Percentiles rank a stretch among this genome's conserved stretches.
Evolutionary conservation across 2,888 invertebrate species (phyloP).

Genomic region (Rotaria socialis): DNA sequence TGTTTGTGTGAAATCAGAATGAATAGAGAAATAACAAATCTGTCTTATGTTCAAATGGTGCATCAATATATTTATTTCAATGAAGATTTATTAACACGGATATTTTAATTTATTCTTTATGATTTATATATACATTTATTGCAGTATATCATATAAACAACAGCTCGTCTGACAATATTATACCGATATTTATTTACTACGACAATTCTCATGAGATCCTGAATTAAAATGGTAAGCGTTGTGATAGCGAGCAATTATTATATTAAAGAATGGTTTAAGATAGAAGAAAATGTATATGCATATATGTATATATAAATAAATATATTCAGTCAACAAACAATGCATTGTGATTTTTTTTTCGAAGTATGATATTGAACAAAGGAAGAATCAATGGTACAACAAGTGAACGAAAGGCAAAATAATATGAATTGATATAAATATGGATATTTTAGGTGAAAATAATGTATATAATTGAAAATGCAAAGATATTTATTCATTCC

Average conservation of each 20-base stretch:
- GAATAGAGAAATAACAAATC: not conserved
- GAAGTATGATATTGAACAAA: not conserved
- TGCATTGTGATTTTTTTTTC: constrained; percentile 10
- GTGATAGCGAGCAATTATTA: not conserved
- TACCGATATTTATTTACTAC: not conserved
- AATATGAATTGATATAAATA: not conserved
- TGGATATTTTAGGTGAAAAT: constrained; percentile 13
- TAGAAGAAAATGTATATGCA: not conserved
- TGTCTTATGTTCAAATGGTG: not conserved
- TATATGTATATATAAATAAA: not conserved
- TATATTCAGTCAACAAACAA: constrained; percentile 1
- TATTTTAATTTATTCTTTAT: not conserved
- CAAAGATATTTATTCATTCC: not conserved
- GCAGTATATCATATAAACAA: not conserved
- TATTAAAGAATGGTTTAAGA: constrained; percentile 11
- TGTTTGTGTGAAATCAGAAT: not conserved
- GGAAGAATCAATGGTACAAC: not conserved
- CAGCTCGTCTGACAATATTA: not conserved
- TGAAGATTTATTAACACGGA: not conserved
- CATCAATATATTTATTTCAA: not conserved
- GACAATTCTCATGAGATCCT: not conserved
- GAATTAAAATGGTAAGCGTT: constrained; percentile 23
- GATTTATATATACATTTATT: not conserved
- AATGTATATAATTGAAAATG: not conserved
- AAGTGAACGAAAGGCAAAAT: constrained; percentile 10